Base-by-base conservation (phyloP, 2,113 vertebrate genomes). In the Scalopus aquaticus region DNA sequence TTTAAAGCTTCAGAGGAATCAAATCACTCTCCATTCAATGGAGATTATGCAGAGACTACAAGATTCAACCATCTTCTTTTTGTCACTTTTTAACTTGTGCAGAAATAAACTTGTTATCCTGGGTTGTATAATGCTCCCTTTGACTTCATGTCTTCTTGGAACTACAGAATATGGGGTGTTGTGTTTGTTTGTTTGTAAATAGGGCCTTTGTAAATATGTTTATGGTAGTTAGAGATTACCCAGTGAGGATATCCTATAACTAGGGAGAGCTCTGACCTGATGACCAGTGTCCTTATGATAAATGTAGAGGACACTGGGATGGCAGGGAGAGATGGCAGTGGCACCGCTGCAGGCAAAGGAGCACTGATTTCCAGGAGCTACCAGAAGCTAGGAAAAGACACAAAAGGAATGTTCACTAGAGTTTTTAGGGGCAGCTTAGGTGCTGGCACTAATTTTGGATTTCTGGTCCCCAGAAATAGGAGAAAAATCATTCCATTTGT, bases 241-340 rank as follows among this genome's bases (percentile, higher is more conserved):
- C 89, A 39, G 5, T 20, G 17, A 93, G 22, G 28, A 37, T 5
- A 56, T 35, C 3, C 19, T 91, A 8, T 10, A 74, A 76, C 58
- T 44, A 32, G 3, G 44, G 24, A 9, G 11, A 17, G 7, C 28
- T 62, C 13, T 65, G 37, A 37, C 7, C 3, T 49, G 15, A 3
- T 54, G 30, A 70, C 1, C 70, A 2, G 1, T 49, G 10, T 85
- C n/a, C 26, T 77, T 44, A 32, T 60, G 37, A 44, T 83, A 56
- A 92, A 19, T n/a, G 0, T 9, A 62, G 5, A 64, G 0, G 30
- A 73, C 5, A 32, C 10, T 20, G 49, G 51, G 17, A 73, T 5
- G 56, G 11, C 10, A 1, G 19, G 5, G 1, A 3, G 9, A 0
- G 6, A 20, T 16, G 3, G 13, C 5, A 10, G 37, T 51, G 4